Evolutionary conservation across 2,113 vertebrate species (phyloP).

Genomic region (Coptodon rendalli): DNA sequence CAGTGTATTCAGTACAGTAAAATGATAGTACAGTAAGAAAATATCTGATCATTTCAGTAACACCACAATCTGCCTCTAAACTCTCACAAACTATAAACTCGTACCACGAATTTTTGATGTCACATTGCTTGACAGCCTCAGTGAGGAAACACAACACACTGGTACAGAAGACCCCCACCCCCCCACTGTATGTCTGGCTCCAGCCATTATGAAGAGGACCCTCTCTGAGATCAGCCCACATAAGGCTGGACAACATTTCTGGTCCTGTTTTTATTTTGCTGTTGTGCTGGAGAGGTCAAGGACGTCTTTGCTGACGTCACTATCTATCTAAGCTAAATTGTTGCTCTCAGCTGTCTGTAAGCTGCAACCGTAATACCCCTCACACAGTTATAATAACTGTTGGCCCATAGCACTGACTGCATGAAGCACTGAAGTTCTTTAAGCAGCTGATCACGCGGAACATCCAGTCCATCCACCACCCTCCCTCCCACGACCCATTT

Average conservation of each 20-base stretch:
- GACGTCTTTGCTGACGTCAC: neutral
- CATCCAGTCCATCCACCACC: too few species aligned
- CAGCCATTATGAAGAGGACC: neutral
- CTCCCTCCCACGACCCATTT: too few species aligned
- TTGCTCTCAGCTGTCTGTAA: neutral
- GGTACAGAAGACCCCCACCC: neutral
- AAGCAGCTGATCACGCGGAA: too few species aligned
- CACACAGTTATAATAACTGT: neutral
- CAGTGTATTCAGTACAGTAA: neutral
- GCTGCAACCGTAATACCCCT: neutral
- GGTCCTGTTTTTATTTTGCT: neutral
- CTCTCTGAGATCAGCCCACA: neutral
- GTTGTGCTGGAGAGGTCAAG: neutral
- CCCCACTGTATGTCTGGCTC: neutral
- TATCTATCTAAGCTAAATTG: neutral
- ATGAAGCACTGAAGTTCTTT: too few species aligned
- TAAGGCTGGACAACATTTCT: neutral
- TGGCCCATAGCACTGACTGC: neutral
- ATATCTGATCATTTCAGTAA: neutral
- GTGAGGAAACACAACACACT: neutral
- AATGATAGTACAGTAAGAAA: neutral
- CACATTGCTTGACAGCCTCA: neutral
- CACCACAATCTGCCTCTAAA: neutral
- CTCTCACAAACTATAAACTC: neutral
- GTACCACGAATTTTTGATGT: neutral